phyloP scores from a whole-genome alignment of 2,888 invertebrate genomes.

The Iselma pallidipennis region DNA sequence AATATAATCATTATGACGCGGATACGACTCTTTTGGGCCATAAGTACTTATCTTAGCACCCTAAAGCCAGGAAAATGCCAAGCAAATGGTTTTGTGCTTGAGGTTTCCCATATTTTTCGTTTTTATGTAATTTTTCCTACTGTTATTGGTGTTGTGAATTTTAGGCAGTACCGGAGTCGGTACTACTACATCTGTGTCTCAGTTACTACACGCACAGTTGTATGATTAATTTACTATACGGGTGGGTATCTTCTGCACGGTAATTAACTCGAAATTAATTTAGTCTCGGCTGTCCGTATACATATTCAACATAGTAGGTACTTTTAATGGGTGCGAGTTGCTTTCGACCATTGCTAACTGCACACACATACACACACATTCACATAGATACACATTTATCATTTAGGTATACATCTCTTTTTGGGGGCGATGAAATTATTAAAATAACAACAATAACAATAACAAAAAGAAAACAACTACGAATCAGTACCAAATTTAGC shows the following conservation, averaged over 20 bases:
- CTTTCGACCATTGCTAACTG: slow-evolving; percentile 26
- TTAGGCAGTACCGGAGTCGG: background rate
- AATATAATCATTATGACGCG: slow-evolving; percentile 7
- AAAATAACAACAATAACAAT: too few relatives aligned
- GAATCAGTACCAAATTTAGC: too few relatives aligned
- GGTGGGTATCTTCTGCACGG: slow-evolving; percentile 34
- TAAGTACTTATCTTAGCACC: slow-evolving; percentile 4
- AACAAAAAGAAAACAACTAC: too few relatives aligned
- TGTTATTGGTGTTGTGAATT: background rate
- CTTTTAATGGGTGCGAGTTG: slow-evolving; percentile 20
- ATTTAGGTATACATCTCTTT: too few relatives aligned
- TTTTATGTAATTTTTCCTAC: background rate
- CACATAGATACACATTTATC: too few relatives aligned
- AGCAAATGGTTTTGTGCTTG: background rate
- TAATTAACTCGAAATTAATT: slow-evolving; percentile 35
- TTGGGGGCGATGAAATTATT: too few relatives aligned
- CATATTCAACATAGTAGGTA: slow-evolving; percentile 13
- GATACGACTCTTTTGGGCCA: slow-evolving; percentile 8
- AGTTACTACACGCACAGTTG: background rate
- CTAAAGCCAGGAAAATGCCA: background rate
- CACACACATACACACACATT: slow-evolving; percentile 25
- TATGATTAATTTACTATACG: slow-evolving; percentile 21
- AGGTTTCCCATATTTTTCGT: background rate
- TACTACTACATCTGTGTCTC: background rate
- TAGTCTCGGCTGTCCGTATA: slow-evolving; percentile 31